phyloP scores from a whole-genome alignment of 2,797 vertebrate species.

The Gila robusta region DNA sequence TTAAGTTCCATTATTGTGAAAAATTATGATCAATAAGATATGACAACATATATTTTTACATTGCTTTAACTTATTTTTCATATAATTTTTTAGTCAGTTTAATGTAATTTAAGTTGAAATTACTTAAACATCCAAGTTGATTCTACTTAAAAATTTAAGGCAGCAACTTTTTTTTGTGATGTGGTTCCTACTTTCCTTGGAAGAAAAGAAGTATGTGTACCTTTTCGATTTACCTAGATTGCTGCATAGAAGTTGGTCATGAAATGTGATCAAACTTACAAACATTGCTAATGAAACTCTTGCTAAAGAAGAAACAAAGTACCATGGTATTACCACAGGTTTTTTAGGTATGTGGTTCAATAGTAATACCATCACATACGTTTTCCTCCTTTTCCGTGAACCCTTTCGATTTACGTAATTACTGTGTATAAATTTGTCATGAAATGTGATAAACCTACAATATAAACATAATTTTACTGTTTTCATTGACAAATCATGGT shows the following conservation, averaged over 20 bases:
- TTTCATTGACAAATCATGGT: not conserved
- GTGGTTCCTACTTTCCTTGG: not conserved
- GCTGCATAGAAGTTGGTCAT: not conserved
- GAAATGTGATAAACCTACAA: not conserved
- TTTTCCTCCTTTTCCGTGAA: not conserved
- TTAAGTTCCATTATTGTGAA: not conserved
- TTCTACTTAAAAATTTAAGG: too few species aligned
- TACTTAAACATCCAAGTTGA: too few species aligned
- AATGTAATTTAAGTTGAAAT: too few species aligned
- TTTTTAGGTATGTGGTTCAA: not conserved
- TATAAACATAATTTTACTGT: not conserved
- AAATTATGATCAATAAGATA: too few species aligned
- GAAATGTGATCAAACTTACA: not conserved
- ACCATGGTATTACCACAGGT: not conserved
- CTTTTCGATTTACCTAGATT: not conserved
- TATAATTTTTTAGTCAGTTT: too few species aligned
- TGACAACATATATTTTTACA: too few species aligned
- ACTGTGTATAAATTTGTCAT: not conserved
- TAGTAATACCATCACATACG: not conserved
- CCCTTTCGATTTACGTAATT: not conserved
- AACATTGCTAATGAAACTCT: not conserved
- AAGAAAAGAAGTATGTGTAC: not conserved
- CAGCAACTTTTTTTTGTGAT: not conserved
- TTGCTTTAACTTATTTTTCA: too few species aligned
- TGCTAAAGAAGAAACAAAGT: not conserved